These are phyloP conservation scores for Melinopterus prodromus DNA, from an alignment of 2,888 invertebrate species.

Conservation along the genomic window DNA sequence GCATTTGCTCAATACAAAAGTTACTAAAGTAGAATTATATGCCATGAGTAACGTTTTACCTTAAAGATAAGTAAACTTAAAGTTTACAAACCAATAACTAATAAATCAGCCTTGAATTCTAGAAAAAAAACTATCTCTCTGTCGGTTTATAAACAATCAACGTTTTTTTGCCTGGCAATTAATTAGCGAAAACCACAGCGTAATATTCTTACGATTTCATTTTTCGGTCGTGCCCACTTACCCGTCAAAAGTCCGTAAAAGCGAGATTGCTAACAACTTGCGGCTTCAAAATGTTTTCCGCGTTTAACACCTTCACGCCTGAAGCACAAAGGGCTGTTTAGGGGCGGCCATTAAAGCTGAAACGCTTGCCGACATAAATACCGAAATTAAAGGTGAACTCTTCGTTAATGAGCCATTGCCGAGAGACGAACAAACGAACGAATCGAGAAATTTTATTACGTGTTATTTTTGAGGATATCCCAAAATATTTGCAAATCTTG, in stretches of 20 bases:
- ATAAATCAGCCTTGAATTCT: no score
- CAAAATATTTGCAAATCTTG: no score
- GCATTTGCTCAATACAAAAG: no score
- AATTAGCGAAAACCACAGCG: background rate
- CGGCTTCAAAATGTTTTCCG: background rate
- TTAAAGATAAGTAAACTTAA: no score
- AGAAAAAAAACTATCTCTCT: background rate
- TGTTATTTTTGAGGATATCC: no score
- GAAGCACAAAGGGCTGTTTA: slow-evolving; percentile 4
- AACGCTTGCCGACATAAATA: background rate
- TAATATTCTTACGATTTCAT: background rate
- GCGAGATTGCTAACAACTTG: slow-evolving; percentile 4
- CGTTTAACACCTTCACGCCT: slow-evolving; percentile 4
- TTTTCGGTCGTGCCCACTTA: slow-evolving; percentile 4
- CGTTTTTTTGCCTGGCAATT: background rate
- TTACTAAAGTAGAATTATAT: no score
- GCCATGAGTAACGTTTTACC: no score
- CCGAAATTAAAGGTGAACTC: background rate
- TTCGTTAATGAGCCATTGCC: background rate
- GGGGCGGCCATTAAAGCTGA: slow-evolving; percentile 4
- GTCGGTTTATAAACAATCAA: background rate
- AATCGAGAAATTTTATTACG: no score
- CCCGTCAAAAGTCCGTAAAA: background rate
- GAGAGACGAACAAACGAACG: background rate
- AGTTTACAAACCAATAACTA: no score